Evolutionary conservation across 1,140 invertebrate species (phyloP).

Genomic region (Lepidurus couesii): DNA sequence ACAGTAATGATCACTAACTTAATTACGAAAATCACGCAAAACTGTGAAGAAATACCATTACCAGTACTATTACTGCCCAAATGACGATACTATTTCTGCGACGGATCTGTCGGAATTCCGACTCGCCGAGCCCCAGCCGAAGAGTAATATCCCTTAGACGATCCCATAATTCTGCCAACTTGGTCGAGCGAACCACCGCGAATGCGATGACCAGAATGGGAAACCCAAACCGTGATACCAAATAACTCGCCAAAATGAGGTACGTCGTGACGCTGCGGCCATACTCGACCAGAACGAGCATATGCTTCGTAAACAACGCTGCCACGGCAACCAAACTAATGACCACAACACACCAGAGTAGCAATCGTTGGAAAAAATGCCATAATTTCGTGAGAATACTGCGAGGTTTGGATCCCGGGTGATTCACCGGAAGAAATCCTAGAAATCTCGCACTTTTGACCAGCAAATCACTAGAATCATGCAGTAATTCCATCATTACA

Average conservation of each 20-base stretch:
- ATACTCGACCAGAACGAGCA: not conserved
- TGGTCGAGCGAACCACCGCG: not conserved
- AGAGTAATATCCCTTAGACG: not conserved
- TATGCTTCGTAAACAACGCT: not conserved
- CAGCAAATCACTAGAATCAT: not conserved
- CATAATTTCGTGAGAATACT: no score
- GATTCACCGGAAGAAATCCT: not conserved
- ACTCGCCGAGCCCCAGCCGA: not conserved
- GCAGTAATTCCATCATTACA: not conserved
- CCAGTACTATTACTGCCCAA: not conserved
- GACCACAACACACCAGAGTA: not conserved
- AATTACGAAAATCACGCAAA: not conserved
- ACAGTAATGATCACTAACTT: not conserved
- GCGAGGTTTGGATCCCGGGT: no score
- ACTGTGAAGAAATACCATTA: not conserved
- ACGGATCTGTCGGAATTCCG: not conserved
- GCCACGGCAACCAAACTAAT: not conserved
- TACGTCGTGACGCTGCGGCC: not conserved
- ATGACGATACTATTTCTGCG: not conserved
- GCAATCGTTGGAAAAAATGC: no score
- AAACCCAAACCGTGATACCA: not conserved
- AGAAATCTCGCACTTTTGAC: no score
- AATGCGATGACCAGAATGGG: not conserved
- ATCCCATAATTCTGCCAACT: not conserved
- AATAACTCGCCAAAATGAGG: not conserved